These are phyloP conservation scores for Plagodis dolabraria DNA, from an alignment of 2,888 invertebrate genomes.

Conservation along the genomic window DNA sequence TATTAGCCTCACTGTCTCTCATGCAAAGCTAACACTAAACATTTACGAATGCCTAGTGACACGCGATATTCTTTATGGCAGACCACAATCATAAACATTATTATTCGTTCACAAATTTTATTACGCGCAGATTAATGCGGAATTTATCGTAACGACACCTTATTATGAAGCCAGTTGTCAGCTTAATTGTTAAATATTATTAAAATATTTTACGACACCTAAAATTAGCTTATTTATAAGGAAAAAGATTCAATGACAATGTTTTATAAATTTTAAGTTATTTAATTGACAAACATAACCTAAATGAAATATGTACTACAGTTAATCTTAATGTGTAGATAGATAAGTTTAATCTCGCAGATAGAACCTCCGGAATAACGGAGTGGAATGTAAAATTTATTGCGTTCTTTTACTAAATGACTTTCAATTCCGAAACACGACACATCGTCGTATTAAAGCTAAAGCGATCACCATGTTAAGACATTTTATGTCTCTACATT, in stretches of 20 bases:
- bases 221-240: background rate
- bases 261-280: background rate
- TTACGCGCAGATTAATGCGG: conserved; percentile 52
- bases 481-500: conserved; percentile 18
- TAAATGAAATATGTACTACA: conserved; percentile 32
- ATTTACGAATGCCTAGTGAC: conserved; percentile 68
- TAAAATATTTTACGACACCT: conserved; percentile 31
- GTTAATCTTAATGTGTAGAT: conserved; percentile 48
- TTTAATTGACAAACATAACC: conserved; percentile 1
- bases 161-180: conserved; percentile 36
- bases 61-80: conserved; percentile 66
- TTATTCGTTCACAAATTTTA: conserved; percentile 43
- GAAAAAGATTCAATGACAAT: background rate
- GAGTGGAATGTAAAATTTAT: conserved; percentile 72
- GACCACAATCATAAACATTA: conserved; percentile 46
- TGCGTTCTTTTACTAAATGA: conserved; percentile 70
- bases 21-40: conserved; percentile 59
- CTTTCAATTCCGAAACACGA: conserved; percentile 65
- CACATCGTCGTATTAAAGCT: conserved; percentile 50
- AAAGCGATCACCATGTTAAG: conserved; percentile 27
- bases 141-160: conserved; percentile 53
- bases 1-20: conserved; percentile 24
- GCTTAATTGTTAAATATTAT: conserved; percentile 40
- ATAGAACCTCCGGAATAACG: conserved; percentile 64
- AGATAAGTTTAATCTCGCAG: conserved; percentile 60